These are phyloP conservation scores for Cecropterus lyciades DNA, from an alignment of 1,140 invertebrate genomes.

Conservation along the genomic window DNA sequence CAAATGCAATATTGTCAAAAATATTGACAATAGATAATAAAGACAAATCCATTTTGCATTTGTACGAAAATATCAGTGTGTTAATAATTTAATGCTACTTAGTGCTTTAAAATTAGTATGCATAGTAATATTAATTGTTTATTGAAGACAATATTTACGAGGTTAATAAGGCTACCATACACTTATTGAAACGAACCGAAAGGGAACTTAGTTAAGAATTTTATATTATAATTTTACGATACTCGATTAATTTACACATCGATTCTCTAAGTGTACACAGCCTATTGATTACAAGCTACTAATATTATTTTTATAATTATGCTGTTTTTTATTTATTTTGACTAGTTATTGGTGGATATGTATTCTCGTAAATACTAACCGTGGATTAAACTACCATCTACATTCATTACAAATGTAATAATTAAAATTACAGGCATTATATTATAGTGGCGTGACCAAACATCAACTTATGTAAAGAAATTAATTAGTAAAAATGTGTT, in stretches of 20 bases:
- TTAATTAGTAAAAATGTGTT: constrained; percentile 48
- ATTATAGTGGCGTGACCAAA: constrained; percentile 25
- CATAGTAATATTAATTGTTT: constrained; percentile 12
- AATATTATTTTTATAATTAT: constrained; percentile 40
- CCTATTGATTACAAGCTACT: constrained; percentile 48
- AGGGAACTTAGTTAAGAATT: constrained; percentile 12
- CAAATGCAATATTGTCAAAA: not conserved
- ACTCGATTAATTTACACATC: constrained; percentile 28
- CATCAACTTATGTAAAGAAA: constrained; percentile 29
- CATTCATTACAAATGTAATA: constrained; percentile 48
- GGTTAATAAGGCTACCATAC: constrained; percentile 28
- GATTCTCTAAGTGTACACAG: constrained; percentile 46
- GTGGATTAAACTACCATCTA: constrained; percentile 50
- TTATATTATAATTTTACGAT: constrained; percentile 26
- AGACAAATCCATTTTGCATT: not conserved
- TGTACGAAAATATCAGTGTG: constrained; percentile 15
- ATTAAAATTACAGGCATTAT: constrained; percentile 44
- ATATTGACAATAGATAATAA: constrained; percentile 19
- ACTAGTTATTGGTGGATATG: constrained; percentile 73
- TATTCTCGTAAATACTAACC: constrained; percentile 55
- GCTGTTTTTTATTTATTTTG: constrained; percentile 45
- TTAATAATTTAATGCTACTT: constrained; percentile 18
- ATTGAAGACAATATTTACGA: constrained; percentile 22
- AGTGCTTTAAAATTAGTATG: constrained; percentile 34
- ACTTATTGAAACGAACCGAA: constrained; percentile 29